phyloP scores from a whole-genome alignment of 2,888 invertebrate genomes.

The Nemapogon koenigi region DNA sequence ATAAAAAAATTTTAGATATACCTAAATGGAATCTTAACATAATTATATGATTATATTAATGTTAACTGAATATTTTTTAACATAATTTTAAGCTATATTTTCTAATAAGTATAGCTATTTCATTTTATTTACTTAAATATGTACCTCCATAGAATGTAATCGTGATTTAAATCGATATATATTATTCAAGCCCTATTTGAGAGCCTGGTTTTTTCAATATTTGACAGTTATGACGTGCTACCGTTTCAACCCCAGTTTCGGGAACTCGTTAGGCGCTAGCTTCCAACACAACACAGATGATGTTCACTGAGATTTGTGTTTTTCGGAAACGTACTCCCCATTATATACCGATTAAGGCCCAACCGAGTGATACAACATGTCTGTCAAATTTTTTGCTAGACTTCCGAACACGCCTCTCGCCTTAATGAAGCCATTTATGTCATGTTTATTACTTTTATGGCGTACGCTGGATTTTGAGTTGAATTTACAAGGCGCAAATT shows the following conservation, averaged over 20 bases:
- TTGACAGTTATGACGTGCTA: slow-evolving; percentile 18
- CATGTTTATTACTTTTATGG: slow-evolving; percentile 60
- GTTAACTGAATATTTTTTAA: too few relatives aligned
- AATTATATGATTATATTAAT: too few relatives aligned
- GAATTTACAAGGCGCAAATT: slow-evolving; percentile 58
- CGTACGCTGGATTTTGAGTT: slow-evolving; percentile 50
- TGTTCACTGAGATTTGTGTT: slow-evolving; percentile 39
- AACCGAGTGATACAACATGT: slow-evolving; percentile 33
- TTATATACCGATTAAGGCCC: slow-evolving; percentile 56
- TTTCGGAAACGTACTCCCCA: slow-evolving; percentile 49
- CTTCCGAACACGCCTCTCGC: slow-evolving; percentile 40
- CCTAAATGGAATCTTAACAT: too few relatives aligned
- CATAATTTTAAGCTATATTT: too few relatives aligned
- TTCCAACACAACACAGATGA: too few relatives aligned
- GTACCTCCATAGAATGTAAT: too few relatives aligned
- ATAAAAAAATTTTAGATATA: too few relatives aligned
- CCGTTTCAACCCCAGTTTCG: slow-evolving; percentile 26
- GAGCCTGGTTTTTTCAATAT: background rate
- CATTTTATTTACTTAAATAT: too few relatives aligned
- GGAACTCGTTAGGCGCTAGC: slow-evolving; percentile 27
- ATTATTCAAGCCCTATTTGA: too few relatives aligned
- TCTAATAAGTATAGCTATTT: too few relatives aligned
- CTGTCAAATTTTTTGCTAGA: slow-evolving; percentile 41
- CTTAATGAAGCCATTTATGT: slow-evolving; percentile 61
- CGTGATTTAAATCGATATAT: too few relatives aligned